Conservation (phyloP, 2,797 vertebrate genomes). For the Typhlichthys eigenmanni region DNA sequence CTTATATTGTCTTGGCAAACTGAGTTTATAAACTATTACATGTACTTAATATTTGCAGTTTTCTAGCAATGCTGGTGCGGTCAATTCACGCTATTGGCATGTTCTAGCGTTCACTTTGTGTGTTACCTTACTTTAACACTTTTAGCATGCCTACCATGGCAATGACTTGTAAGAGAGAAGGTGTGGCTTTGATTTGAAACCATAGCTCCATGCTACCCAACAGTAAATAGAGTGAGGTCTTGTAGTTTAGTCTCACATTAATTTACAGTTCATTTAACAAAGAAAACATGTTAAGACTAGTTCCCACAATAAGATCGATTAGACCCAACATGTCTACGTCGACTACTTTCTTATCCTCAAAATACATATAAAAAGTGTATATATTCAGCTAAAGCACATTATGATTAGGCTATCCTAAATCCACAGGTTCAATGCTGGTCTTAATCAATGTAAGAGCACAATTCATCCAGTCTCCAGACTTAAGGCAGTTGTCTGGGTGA, state of each 20-base stretch:
- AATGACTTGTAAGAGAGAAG: too few relatives aligned
- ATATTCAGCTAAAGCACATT: too few relatives aligned
- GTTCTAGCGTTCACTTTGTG: too few relatives aligned
- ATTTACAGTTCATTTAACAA: conserved; percentile 20
- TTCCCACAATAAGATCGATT: neutral
- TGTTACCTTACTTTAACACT: too few relatives aligned
- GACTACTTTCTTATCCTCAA: neutral
- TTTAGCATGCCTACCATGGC: too few relatives aligned
- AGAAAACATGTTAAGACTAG: conserved; percentile 15
- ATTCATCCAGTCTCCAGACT: conserved; percentile 36
- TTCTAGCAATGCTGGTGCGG: too few relatives aligned
- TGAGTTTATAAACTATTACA: too few relatives aligned
- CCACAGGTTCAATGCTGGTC: conserved; percentile 57
- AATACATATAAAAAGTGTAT: conserved; percentile 17
- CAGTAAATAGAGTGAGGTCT: neutral
- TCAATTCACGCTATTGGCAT: too few relatives aligned
- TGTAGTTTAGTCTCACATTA: conserved; percentile 7
- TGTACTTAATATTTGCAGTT: too few relatives aligned
- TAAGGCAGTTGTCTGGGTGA: conserved; percentile 65
- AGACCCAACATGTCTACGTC: neutral
- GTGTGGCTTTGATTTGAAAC: neutral
- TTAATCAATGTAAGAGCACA: conserved; percentile 26
- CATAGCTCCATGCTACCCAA: neutral
- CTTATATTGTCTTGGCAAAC: too few relatives aligned
- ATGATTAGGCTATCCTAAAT: conserved; percentile 31